Evolutionary conservation across 1,140 invertebrate species (phyloP).

Genomic region (Drosophila ogumai): DNA sequence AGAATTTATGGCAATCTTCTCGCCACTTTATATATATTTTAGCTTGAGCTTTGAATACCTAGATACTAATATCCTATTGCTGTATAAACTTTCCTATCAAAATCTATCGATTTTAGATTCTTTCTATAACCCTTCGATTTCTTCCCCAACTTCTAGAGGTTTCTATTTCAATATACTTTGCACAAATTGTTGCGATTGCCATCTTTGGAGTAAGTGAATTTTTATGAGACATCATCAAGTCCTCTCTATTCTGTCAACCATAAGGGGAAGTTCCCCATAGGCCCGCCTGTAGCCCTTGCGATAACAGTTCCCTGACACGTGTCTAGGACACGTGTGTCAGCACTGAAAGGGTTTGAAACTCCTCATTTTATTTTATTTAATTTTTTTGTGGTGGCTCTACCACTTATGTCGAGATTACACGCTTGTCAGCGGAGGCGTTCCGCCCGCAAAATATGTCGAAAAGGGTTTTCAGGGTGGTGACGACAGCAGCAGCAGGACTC

Average conservation of each 20-base stretch:
- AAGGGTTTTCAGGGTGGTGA: constrained; percentile 20
- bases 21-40: too few relatives aligned
- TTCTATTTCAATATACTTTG: constrained; percentile 25
- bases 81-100: neutral
- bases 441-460: constrained; percentile 13
- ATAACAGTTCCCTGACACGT: constrained; percentile 68
- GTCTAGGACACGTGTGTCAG: constrained; percentile 64
- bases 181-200: constrained; percentile 36
- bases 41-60: too few relatives aligned
- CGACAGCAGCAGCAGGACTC: constrained; percentile 7
- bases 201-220: constrained; percentile 65
- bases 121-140: constrained; percentile 2
- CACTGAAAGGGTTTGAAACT: constrained; percentile 38
- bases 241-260: constrained; percentile 42
- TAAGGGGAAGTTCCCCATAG: constrained; percentile 8
- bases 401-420: constrained; percentile 75
- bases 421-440: constrained; percentile 64
- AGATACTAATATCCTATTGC: too few relatives aligned
- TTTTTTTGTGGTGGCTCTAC: constrained; percentile 40
- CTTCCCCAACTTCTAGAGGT: neutral
- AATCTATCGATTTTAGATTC: neutral
- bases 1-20: neutral
- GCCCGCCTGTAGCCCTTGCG: constrained; percentile 50
- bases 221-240: constrained; percentile 68
- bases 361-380: constrained; percentile 20